A percentile compares a stretch with the other conserved stretches of the same genome.
Conservation (phyloP, 2,888 invertebrate species). For the Yponomeuta malinellus region DNA sequence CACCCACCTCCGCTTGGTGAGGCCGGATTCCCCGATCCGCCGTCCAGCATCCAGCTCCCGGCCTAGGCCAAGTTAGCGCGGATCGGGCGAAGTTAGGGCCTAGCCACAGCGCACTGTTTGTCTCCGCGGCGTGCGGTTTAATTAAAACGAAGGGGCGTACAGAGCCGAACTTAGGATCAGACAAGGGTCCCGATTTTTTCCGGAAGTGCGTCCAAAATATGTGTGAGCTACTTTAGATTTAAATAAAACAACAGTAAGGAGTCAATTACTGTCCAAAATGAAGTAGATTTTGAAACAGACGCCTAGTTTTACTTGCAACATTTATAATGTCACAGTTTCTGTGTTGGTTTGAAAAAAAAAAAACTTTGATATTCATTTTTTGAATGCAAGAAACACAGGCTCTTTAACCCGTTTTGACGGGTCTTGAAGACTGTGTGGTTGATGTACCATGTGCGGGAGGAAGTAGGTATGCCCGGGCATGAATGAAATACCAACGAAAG, state of each 20-base stretch:
- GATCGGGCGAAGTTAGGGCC: background rate
- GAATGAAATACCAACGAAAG: too few relatives aligned
- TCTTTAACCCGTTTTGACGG: too few relatives aligned
- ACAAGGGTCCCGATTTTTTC: background rate
- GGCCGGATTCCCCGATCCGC: too few relatives aligned
- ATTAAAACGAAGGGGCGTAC: background rate
- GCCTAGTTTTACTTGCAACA: background rate
- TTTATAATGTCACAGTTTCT: background rate
- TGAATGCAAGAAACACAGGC: too few relatives aligned
- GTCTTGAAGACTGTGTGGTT: too few relatives aligned
- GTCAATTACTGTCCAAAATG: background rate
- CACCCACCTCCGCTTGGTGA: too few relatives aligned
- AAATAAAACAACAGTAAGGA: background rate
- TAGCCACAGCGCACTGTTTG: background rate
- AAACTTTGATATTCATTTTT: background rate
- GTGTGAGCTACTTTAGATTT: background rate
- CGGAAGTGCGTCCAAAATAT: background rate
- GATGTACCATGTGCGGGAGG: too few relatives aligned
- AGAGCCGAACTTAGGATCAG: background rate
- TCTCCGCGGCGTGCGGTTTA: conserved; percentile 6
- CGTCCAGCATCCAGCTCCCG: background rate
- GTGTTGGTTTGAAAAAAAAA: background rate
- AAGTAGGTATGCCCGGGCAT: too few relatives aligned
- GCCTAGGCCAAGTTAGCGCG: background rate
- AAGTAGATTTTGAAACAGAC: background rate